These are phyloP conservation scores for Pangasianodon hypophthalmus DNA, from an alignment of 2,113 vertebrate genomes.

Conservation along the genomic window DNA sequence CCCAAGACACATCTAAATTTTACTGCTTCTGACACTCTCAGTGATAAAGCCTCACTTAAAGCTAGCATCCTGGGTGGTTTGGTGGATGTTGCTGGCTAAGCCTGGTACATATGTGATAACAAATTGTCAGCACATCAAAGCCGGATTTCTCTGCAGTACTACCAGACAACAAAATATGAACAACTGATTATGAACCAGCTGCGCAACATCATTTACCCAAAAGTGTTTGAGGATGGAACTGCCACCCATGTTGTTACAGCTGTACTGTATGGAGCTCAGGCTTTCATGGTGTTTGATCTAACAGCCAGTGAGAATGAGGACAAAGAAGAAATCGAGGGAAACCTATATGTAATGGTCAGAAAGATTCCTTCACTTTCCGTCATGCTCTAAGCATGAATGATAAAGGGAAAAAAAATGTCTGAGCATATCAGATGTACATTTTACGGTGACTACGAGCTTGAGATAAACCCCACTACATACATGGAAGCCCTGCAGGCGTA, in stretches of 20 bases:
- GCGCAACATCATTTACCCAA: constrained; percentile 51
- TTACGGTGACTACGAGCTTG: constrained; percentile 59
- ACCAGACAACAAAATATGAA: constrained; percentile 52
- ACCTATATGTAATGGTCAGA: constrained; percentile 49
- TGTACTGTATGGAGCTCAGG: constrained; percentile 41
- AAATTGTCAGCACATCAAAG: constrained; percentile 55
- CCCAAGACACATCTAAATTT: constrained; percentile 25
- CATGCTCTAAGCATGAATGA: constrained; percentile 43
- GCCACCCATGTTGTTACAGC: constrained; percentile 39
- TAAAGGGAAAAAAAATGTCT: not conserved
- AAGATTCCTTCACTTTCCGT: constrained; percentile 6
- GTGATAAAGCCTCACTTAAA: constrained; percentile 50
- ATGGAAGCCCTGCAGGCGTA: constrained; percentile 63
- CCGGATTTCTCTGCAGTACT: constrained; percentile 63
- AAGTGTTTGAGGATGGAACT: constrained; percentile 28
- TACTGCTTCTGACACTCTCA: constrained; percentile 4
- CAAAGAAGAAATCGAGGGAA: constrained; percentile 53
- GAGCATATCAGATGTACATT: constrained; percentile 59
- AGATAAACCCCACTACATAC: constrained; percentile 53
- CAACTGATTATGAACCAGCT: constrained; percentile 62
- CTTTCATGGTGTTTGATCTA: constrained; percentile 35
- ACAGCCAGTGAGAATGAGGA: constrained; percentile 28
- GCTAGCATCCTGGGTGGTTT: constrained; percentile 61
- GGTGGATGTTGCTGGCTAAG: constrained; percentile 58
- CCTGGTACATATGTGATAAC: constrained; percentile 59